Evolutionary conservation across 1,140 invertebrate genomes (phyloP).

Genomic region (Drosophila nasuta): DNA sequence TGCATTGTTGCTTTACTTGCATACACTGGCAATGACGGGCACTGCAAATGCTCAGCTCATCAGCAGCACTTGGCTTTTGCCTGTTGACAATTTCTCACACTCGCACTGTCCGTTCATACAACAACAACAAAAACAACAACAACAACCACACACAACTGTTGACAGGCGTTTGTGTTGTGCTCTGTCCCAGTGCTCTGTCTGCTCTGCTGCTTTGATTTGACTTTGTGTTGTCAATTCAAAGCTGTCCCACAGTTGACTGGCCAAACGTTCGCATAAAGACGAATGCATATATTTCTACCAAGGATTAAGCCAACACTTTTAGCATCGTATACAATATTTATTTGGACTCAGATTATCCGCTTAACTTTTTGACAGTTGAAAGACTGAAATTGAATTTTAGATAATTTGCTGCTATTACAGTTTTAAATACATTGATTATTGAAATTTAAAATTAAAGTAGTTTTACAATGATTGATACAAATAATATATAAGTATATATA

Average conservation of each 20-base stretch:
- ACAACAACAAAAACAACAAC: slow-evolving; percentile 35
- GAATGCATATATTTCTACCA: not conserved
- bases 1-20: slow-evolving; percentile 56
- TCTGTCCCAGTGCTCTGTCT: slow-evolving; percentile 6
- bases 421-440: no score
- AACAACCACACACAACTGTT: slow-evolving; percentile 47
- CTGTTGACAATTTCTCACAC: slow-evolving; percentile 35
- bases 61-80: slow-evolving; percentile 22
- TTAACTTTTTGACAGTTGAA: not conserved
- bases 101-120: slow-evolving; percentile 38
- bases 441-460: no score
- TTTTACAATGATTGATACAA: no score
- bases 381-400: not conserved
- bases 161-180: slow-evolving; percentile 55
- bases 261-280: not conserved
- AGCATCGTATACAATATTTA: not conserved
- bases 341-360: not conserved
- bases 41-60: slow-evolving; percentile 19
- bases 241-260: slow-evolving; percentile 16
- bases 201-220: slow-evolving; percentile 69
- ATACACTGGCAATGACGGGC: slow-evolving; percentile 16
- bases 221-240: slow-evolving; percentile 66
- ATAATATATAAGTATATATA: no score
- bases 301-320: not conserved
- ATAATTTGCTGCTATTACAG: not conserved